These are phyloP conservation scores for Delichon dasypus DNA, from an alignment of 2,797 vertebrate genomes.

Conservation along the genomic window DNA sequence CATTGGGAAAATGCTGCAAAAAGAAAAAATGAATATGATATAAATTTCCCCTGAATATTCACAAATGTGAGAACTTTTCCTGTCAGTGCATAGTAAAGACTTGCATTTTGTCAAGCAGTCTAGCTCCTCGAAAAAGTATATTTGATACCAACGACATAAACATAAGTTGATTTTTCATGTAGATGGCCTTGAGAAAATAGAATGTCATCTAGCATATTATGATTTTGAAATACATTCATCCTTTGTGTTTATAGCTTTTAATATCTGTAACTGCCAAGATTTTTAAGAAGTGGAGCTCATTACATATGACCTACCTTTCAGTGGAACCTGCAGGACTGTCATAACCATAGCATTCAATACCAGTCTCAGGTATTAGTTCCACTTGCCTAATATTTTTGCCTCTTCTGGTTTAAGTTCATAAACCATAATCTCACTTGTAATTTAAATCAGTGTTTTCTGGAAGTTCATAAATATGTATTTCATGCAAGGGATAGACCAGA, in stretches of 20 bases:
- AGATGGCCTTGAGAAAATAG: not conserved
- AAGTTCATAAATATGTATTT: slow-evolving; percentile 62
- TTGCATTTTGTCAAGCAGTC: not conserved
- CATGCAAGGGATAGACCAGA: slow-evolving; percentile 53
- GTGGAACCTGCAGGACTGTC: not conserved
- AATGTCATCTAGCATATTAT: not conserved
- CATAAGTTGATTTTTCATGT: not conserved
- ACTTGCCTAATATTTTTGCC: slow-evolving; percentile 7
- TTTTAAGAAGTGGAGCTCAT: not conserved
- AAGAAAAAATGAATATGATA: not conserved
- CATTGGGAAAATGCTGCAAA: not conserved
- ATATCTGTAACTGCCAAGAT: not conserved
- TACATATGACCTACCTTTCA: not conserved
- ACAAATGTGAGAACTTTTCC: not conserved
- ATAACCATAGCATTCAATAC: not conserved
- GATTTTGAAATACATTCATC: not conserved
- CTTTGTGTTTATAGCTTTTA: not conserved
- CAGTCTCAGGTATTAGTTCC: not conserved
- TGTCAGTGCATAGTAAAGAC: not conserved
- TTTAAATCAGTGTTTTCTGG: slow-evolving; percentile 59
- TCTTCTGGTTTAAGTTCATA: slow-evolving; percentile 25
- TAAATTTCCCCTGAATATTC: not conserved
- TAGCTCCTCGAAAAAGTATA: not conserved
- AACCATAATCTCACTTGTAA: slow-evolving; percentile 40
- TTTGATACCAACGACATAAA: not conserved